phyloP scores from a whole-genome alignment of 2,113 vertebrate genomes.

The Scomber scombrus region DNA sequence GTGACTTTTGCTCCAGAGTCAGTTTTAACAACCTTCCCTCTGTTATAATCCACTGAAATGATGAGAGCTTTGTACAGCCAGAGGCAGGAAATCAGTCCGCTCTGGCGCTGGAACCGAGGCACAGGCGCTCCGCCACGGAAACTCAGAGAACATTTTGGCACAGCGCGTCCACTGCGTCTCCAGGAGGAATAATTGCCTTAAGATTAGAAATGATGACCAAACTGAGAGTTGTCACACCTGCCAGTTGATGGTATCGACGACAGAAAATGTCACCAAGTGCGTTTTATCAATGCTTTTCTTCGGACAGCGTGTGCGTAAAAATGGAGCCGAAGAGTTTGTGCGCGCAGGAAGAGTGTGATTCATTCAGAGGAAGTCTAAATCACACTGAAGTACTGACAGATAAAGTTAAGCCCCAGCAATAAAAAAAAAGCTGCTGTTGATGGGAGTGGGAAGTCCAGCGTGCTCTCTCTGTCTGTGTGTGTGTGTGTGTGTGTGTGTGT shows the following conservation, averaged over 20 bases:
- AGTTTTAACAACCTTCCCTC: neutral
- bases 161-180: neutral
- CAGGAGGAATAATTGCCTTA: neutral
- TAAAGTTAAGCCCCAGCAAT: too few species aligned
- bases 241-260: neutral
- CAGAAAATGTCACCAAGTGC: neutral
- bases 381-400: neutral
- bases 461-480: neutral
- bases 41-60: constrained; percentile 21
- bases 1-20: neutral
- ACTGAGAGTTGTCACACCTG: constrained; percentile 11
- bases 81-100: constrained; percentile 24
- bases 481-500: neutral
- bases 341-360: neutral
- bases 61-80: neutral
- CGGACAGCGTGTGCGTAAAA: constrained; percentile 35
- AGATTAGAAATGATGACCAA: neutral
- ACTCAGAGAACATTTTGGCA: constrained; percentile 43
- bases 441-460: constrained; percentile 32
- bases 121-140: constrained; percentile 41
- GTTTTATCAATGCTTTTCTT: neutral
- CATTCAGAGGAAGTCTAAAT: neutral
- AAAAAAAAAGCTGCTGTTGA: constrained; percentile 6
- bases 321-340: neutral
- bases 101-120: constrained; percentile 15